Evolutionary conservation across 2,797 vertebrate species (phyloP).

Genomic region (Dicrostonyx torquatus): DNA sequence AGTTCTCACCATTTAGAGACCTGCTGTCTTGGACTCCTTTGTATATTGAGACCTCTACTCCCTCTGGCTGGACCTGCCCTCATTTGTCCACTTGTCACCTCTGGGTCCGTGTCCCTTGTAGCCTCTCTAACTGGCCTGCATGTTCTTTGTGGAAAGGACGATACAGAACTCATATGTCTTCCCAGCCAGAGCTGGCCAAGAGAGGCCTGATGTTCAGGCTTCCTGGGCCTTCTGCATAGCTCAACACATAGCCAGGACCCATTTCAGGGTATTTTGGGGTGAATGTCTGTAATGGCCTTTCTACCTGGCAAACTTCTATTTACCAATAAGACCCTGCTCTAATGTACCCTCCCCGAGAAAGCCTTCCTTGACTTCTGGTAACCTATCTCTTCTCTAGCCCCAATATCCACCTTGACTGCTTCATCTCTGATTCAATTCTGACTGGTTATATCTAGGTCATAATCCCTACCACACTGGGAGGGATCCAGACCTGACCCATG

Average conservation of each 20-base stretch:
- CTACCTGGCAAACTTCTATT: background rate
- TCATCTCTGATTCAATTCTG: background rate
- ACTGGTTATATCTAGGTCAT: background rate
- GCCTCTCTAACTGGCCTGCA: background rate
- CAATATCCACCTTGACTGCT: background rate
- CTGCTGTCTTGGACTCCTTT: background rate
- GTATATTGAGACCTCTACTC: background rate
- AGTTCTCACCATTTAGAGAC: background rate
- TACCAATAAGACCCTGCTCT: background rate
- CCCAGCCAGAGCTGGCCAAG: background rate
- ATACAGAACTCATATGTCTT: too few species aligned
- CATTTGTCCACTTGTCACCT: too few species aligned
- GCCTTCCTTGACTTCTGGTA: slow-evolving; percentile 4
- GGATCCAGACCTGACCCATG: background rate
- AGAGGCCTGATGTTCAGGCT: background rate
- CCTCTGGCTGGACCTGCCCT: background rate
- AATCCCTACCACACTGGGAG: background rate
- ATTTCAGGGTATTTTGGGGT: background rate
- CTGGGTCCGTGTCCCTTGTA: background rate
- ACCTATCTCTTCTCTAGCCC: background rate
- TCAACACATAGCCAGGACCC: background rate
- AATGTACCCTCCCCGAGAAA: background rate
- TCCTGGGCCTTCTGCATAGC: background rate
- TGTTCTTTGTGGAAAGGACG: background rate
- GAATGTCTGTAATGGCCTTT: background rate